phyloP scores from a whole-genome alignment of 2,113 vertebrate species.

The Hemicordylus capensis region DNA sequence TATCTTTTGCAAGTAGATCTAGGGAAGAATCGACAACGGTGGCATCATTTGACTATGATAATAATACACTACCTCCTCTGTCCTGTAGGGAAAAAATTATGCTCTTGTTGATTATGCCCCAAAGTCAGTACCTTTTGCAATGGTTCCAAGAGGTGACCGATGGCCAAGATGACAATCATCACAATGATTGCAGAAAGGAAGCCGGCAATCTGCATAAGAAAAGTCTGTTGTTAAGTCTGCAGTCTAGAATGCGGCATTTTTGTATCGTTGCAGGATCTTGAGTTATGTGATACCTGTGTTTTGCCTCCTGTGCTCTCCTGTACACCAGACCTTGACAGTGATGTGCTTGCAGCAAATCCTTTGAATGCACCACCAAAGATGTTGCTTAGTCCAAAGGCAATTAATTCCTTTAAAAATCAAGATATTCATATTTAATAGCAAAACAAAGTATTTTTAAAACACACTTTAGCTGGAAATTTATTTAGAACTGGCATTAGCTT shows the following conservation, averaged over 20 bases:
- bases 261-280: not conserved
- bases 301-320: constrained; percentile 97
- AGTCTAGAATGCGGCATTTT: not conserved
- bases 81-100: not conserved
- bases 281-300: constrained; percentile 85
- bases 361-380: constrained; percentile 89
- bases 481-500: not conserved
- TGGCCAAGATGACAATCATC: constrained; percentile 85
- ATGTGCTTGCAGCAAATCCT: constrained; percentile 89
- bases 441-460: not conserved
- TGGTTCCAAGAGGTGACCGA: constrained; percentile 89
- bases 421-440: not conserved
- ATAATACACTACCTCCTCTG: not conserved
- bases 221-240: constrained; percentile 24
- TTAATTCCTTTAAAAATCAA: constrained; percentile 83
- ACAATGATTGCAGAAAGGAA: constrained; percentile 88
- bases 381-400: constrained; percentile 93
- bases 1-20: not conserved
- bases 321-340: constrained; percentile 91
- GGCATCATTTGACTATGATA: not conserved
- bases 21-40: not conserved
- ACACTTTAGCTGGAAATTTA: not conserved
- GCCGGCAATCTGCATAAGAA: constrained; percentile 84
- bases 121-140: constrained; percentile 87
- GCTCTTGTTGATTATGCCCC: not conserved